phyloP scores from a whole-genome alignment of 2,888 invertebrate genomes.

The Andricus quercusramuli region DNA sequence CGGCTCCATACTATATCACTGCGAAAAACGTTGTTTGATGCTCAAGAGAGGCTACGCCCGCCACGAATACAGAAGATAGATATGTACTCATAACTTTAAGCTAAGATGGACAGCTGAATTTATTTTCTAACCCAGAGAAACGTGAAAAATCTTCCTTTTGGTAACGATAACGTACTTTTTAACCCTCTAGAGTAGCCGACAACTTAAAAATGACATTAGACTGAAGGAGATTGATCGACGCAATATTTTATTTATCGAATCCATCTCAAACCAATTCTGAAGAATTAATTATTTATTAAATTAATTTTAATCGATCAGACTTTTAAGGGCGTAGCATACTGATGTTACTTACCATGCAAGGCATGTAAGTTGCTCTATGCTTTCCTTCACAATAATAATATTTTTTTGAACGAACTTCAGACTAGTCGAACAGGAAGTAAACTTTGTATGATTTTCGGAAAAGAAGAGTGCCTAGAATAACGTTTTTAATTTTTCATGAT shows the following conservation, averaged over 20 bases:
- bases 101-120: neutral
- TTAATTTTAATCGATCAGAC: too few species aligned
- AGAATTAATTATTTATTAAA: too few species aligned
- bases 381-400: too few species aligned
- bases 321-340: too few species aligned
- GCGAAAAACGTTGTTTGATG: slow-evolving; percentile 6
- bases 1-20: slow-evolving; percentile 21
- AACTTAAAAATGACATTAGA: neutral
- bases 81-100: neutral
- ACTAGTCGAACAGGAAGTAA: too few species aligned
- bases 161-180: neutral
- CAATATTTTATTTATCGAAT: neutral
- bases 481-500: too few species aligned
- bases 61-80: neutral
- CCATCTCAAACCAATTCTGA: neutral
- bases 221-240: neutral
- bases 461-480: too few species aligned
- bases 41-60: neutral
- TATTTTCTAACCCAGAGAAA: neutral
- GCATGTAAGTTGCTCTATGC: too few species aligned
- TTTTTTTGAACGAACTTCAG: too few species aligned
- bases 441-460: too few species aligned
- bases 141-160: neutral
- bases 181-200: neutral
- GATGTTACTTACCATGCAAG: too few species aligned